phyloP scores from a whole-genome alignment of 92 coral and sea anemone species.

The Paragorgia papillata region DNA sequence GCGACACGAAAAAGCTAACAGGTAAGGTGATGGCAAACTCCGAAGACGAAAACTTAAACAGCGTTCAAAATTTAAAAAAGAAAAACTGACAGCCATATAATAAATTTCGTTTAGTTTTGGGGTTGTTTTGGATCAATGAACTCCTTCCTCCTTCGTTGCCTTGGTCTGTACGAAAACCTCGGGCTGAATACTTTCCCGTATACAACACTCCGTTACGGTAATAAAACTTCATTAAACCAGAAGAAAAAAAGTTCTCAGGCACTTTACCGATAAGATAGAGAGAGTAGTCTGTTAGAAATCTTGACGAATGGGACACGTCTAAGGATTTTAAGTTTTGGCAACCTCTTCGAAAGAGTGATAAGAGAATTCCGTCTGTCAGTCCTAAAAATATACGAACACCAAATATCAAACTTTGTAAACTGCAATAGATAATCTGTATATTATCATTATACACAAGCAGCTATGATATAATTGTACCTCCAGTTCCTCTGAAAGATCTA shows the following conservation, averaged over 20 bases:
- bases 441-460: not conserved
- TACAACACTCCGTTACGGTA: too few relatives aligned
- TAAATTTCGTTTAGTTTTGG: too few relatives aligned
- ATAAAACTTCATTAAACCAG: not conserved
- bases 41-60: too few relatives aligned
- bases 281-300: slow-evolving; percentile 79
- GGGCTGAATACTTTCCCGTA: too few relatives aligned
- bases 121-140: too few relatives aligned
- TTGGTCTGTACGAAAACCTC: too few relatives aligned
- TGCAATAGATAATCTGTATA: not conserved
- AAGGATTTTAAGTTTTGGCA: slow-evolving; percentile 74
- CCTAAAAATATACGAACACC: slow-evolving; percentile 48
- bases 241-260: too few relatives aligned
- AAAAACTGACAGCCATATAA: too few relatives aligned
- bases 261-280: slow-evolving; percentile 87
- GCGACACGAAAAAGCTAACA: too few relatives aligned
- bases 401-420: not conserved
- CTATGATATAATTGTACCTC: slow-evolving; percentile 48
- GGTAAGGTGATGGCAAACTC: too few relatives aligned
- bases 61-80: too few relatives aligned
- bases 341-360: slow-evolving; percentile 78
- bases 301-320: slow-evolving; percentile 83
- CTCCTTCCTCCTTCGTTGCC: too few relatives aligned
- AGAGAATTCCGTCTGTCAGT: slow-evolving; percentile 85
- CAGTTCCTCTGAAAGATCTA: slow-evolving; percentile 62